phyloP scores from a whole-genome alignment of 2,888 invertebrate species.

The Papilio demoleus region DNA sequence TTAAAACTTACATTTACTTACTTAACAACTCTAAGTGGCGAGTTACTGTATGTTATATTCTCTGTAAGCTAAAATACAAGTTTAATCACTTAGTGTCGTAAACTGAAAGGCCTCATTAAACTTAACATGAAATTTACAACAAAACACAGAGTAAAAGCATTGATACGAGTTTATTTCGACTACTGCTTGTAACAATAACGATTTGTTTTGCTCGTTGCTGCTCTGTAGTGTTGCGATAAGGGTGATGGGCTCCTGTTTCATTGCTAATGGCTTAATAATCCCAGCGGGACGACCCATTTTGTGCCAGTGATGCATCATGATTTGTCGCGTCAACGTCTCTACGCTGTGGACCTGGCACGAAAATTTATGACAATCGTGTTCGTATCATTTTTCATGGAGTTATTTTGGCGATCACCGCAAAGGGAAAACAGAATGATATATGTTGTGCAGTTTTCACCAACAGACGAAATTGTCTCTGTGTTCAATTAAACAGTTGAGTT shows the following conservation, averaged over 20 bases:
- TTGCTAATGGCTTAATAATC: conserved; percentile 72
- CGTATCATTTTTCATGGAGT: too few relatives aligned
- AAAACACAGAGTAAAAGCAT: conserved; percentile 33
- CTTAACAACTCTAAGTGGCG: background rate
- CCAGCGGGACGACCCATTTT: conserved; percentile 53
- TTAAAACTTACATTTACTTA: background rate
- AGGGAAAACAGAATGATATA: background rate
- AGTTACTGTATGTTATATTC: background rate
- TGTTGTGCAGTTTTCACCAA: background rate
- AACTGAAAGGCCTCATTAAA: conserved; percentile 14
- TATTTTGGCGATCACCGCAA: too few relatives aligned
- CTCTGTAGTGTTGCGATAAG: conserved; percentile 64
- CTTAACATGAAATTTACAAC: conserved; percentile 13
- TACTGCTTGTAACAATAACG: conserved; percentile 49
- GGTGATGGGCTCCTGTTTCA: conserved; percentile 63
- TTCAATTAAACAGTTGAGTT: background rate
- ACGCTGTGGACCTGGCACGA: conserved; percentile 1
- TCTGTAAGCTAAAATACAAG: conserved; percentile 22
- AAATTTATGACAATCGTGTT: too few relatives aligned
- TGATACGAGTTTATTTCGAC: conserved; percentile 44
- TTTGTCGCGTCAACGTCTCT: conserved; percentile 30
- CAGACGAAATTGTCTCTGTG: background rate
- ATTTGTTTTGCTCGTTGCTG: conserved; percentile 70
- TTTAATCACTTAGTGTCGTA: conserved; percentile 32
- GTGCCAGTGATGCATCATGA: conserved; percentile 27